Evolutionary conservation across 2,797 vertebrate species (phyloP), one percentile per base, ranked within the genome.

Genomic region (Thunnus albacares): DNA sequence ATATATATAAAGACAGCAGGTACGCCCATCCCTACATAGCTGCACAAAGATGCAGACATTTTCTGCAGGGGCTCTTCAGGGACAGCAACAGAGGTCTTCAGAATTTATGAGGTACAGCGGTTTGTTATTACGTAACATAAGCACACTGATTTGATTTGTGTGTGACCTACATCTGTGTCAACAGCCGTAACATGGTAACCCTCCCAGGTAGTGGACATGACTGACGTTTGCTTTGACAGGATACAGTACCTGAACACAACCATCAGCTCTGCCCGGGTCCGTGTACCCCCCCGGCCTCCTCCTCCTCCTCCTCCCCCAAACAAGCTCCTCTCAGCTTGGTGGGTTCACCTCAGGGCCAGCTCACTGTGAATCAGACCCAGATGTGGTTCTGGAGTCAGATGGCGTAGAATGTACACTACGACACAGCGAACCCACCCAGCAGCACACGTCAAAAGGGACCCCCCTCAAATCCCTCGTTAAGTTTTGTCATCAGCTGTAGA

Each of bases 301-400:
- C 10, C n/a, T 30, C n/a, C 52, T 12, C 47, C 47, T 0, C 18
- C 14, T 9, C 18, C 18, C 18, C 18, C 4, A 18, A 18, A 41
- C 35, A 24, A 24, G 12, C 72, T 52, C 52, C 59, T 38, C 60
- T 75, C 33, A 26, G 66, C 57, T 30, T 49, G 58, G 52, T 20
- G 78, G 70, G 90, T 91, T 93, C 89, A 91, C 75, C 69, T 86
- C 77, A 24, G 52, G 90, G 90, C 84, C 89, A 89, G 67, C 79
- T 89, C 82, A 73, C 67, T 15, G 64, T 85, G 87, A 94, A 94
- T 92, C 83, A 91, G 66, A n/a, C 71, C 80, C 93, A 94, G 90
- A 93, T 94, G 93, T 91, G 83, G 38, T 56, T 78, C 77, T 82
- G 75, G 64, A 80, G 65, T 80, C 61, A 49, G 61, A 83, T 58